Percentiles rank a stretch among this genome's conserved stretches.
Evolutionary conservation across 1,140 invertebrate genomes (phyloP).

Genomic region (Campoletis sonorensis): DNA sequence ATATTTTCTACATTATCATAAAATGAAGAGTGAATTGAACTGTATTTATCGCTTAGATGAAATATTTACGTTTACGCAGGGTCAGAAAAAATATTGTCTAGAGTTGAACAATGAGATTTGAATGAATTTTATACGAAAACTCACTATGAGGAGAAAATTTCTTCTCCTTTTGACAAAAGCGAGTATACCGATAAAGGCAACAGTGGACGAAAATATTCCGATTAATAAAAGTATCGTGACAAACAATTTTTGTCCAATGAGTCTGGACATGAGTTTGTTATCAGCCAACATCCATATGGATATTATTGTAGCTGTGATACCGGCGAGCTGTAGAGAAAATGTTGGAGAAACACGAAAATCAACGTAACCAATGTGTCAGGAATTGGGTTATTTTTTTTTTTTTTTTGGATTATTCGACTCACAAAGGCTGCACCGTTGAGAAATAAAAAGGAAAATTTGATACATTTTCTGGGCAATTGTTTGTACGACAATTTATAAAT

Average conservation of each 20-base stretch:
- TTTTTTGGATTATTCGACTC: constrained; percentile 42
- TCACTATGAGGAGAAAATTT: constrained; percentile 55
- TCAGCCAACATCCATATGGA: constrained; percentile 62
- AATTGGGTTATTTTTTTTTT: background rate
- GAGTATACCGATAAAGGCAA: constrained; percentile 58
- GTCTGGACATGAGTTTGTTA: constrained; percentile 58
- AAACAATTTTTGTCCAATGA: constrained; percentile 59
- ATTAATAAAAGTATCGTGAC: constrained; percentile 56
- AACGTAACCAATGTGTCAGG: background rate
- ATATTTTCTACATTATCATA: too few relatives aligned
- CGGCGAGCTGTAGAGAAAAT: constrained; percentile 56
- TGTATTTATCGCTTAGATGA: too few relatives aligned
- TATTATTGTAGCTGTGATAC: constrained; percentile 54
- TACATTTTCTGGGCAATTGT: constrained; percentile 53
- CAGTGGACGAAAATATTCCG: constrained; percentile 46
- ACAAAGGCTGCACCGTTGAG: constrained; percentile 57
- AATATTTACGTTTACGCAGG: too few relatives aligned
- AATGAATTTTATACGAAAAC: constrained; percentile 27
- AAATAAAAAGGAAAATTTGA: constrained; percentile 55
- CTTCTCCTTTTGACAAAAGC: constrained; percentile 55
- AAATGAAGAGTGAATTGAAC: too few relatives aligned
- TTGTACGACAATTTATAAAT: constrained; percentile 53
- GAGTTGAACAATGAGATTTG: constrained; percentile 12
- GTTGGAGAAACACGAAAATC: background rate
- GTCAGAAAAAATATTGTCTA: too few relatives aligned